Evolutionary conservation across 30 jellyfish, hydroid and myxozoan genomes (phyloP), one percentile per base, ranked within the genome.

Genomic region (Clytia hemisphaerica): DNA sequence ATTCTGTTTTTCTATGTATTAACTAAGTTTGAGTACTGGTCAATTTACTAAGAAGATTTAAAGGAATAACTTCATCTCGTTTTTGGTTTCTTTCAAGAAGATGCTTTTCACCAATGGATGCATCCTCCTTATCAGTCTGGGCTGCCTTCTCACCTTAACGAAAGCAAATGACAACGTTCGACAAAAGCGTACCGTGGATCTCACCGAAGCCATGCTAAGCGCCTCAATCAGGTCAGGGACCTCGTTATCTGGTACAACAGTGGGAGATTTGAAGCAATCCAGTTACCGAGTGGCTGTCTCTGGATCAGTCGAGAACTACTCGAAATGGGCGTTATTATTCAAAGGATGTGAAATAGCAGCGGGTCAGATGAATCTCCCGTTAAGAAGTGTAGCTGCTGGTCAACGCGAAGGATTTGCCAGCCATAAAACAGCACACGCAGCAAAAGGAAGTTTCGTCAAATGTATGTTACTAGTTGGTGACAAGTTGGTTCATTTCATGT

Each of bases 241-340:
- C 25, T 57, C 70, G 6, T 45, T 57, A 9, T 4, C 35, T 22
- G 35, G 35, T 6, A 57, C 55, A 37, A 57, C 70, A 4, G 70
- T 57, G 26, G 70, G 19, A 21, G 35, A 31, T 21, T 22, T 57
- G 6, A 57, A 22, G 42, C 15, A 4, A 22, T 16, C 70, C 15
- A 22, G 44, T 6, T 57, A 57, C 16, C 5, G 44, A 1, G 70
- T 57, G 4, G 36, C 70, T 21, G 70, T 57, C 9, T 12, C 70
- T 57, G 70, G 70, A 6, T 6, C 51, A 28, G 30, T 57, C 30
- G 70, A 57, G 30, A 57, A 57, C 70, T 57, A 57, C 70, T 21
- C 44, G n/a, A 57, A 57, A 57, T 57, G 70, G 70, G 6, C 26
- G 14, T 22, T 57, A 9, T 0, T 0, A 5, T 6, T 57, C 6